A percentile compares a stretch with the other conserved stretches of the same genome.
These are phyloP conservation scores for Taeniopygia guttata DNA, from an alignment of 2,797 vertebrate genomes.

Conservation along the genomic window DNA sequence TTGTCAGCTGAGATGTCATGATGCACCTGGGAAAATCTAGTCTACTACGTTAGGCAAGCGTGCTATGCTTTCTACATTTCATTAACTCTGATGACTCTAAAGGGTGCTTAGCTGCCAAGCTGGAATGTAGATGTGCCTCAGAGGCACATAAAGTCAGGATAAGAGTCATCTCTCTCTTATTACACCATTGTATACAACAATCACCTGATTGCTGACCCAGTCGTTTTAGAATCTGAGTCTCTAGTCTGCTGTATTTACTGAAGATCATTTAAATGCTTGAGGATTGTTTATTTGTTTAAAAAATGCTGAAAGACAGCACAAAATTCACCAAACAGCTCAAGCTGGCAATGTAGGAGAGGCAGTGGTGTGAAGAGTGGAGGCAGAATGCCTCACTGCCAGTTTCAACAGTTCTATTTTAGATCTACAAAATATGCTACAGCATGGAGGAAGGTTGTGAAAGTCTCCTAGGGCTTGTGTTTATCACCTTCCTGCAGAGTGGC, in stretches of 20 bases:
- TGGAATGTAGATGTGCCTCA: background rate
- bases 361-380: background rate
- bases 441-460: background rate
- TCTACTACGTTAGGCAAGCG: background rate
- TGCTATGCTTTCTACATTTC: background rate
- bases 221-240: background rate
- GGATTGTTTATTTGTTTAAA: background rate
- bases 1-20: background rate
- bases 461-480: background rate
- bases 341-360: background rate
- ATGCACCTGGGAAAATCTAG: background rate
- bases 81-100: background rate
- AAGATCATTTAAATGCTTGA: background rate
- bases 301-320: background rate
- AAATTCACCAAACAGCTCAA: background rate
- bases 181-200: background rate
- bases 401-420: background rate
- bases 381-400: background rate
- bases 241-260: background rate
- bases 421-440: background rate
- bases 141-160: background rate
- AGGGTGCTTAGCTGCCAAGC: background rate
- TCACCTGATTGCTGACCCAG: background rate
- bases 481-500: background rate
- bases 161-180: background rate